phyloP scores from a whole-genome alignment of 2,113 vertebrate species.

The Pyrgilauda ruficollis region DNA sequence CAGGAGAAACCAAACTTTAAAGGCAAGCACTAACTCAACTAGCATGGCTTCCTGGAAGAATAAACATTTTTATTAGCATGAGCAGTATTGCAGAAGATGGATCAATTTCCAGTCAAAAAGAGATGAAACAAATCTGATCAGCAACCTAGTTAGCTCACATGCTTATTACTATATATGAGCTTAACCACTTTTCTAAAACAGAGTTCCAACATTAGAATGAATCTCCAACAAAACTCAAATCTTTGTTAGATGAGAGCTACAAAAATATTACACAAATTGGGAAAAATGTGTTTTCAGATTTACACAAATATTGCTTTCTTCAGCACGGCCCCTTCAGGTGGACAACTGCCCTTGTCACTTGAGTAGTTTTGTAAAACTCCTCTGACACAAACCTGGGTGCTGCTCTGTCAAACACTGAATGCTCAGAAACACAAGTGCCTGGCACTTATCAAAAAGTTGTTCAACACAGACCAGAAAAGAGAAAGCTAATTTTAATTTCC shows the following conservation, averaged over 20 bases:
- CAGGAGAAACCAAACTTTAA: neutral
- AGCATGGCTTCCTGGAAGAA: neutral
- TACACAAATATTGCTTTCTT: neutral
- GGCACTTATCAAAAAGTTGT: neutral
- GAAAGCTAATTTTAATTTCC: neutral
- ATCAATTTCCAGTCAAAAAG: neutral
- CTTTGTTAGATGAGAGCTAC: neutral
- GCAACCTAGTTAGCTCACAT: neutral
- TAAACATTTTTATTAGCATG: neutral
- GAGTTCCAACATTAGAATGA: neutral
- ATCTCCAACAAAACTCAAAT: neutral
- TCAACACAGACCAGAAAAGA: neutral
- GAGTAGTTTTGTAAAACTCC: neutral
- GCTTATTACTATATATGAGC: neutral
- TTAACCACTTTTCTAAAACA: neutral
- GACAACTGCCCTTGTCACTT: neutral
- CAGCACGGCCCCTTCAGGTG: neutral
- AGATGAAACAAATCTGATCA: slow-evolving; percentile 9
- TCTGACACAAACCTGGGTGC: neutral
- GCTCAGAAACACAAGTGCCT: neutral
- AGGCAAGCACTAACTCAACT: slow-evolving; percentile 4
- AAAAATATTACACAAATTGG: neutral
- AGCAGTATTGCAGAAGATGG: neutral
- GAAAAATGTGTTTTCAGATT: neutral
- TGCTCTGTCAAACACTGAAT: neutral